These are phyloP conservation scores for Philopedon plagiatum DNA, from an alignment of 2,888 invertebrate species.

Conservation along the genomic window DNA sequence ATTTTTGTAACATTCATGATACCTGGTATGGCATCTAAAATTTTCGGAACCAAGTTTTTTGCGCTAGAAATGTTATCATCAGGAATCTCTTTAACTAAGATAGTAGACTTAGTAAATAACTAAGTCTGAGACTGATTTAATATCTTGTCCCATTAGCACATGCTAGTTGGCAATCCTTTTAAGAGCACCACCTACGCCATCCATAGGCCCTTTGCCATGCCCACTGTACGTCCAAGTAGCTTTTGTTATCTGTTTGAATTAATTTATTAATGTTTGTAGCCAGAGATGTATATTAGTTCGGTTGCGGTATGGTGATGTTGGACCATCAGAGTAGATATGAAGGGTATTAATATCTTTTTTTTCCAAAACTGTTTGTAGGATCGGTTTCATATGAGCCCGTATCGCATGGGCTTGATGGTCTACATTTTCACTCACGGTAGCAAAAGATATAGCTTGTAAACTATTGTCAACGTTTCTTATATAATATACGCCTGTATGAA, in stretches of 20 bases:
- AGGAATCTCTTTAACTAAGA: neutral
- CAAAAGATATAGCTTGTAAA: conserved; percentile 29
- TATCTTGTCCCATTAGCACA: conserved; percentile 25
- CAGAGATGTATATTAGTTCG: conserved; percentile 23
- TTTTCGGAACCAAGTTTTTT: conserved; percentile 1
- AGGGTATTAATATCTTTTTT: conserved; percentile 12
- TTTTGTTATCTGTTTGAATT: neutral
- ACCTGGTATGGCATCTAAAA: conserved; percentile 18
- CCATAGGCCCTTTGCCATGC: conserved; percentile 40
- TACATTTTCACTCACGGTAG: conserved; percentile 36
- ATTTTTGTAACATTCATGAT: conserved; percentile 14
- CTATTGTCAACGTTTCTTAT: neutral
- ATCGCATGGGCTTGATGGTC: conserved; percentile 40
- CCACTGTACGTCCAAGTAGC: neutral
- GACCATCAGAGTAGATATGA: conserved; percentile 40
- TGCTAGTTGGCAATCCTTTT: conserved; percentile 35
- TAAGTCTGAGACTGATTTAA: conserved; percentile 10
- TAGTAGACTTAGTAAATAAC: conserved; percentile 1
- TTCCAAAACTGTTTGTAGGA: conserved; percentile 1
- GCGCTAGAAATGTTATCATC: neutral
- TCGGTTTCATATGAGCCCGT: conserved; percentile 33
- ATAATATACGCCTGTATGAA: conserved; percentile 28
- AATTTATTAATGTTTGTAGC: conserved; percentile 3
- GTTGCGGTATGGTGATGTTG: conserved; percentile 43
- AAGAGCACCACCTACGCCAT: conserved; percentile 36